Percentiles rank a stretch among this genome's conserved stretches.
These are phyloP conservation scores for Tolypeutes matacus DNA, from an alignment of 2,797 vertebrate genomes.

Conservation along the genomic window DNA sequence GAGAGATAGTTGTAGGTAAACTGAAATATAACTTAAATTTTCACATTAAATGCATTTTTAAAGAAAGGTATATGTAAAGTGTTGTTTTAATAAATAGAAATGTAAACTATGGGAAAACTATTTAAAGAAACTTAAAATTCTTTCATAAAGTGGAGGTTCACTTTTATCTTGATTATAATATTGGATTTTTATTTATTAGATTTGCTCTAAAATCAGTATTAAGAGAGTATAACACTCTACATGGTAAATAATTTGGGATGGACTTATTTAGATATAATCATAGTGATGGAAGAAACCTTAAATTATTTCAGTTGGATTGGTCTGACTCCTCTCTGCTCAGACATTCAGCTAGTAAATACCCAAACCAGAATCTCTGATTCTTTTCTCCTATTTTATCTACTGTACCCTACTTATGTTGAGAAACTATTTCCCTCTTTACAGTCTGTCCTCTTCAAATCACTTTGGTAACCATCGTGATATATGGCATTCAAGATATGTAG, in stretches of 20 bases:
- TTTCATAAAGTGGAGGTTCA: conserved; percentile 53
- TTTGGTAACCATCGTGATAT: background rate
- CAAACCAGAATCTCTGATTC: background rate
- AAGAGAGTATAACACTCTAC: background rate
- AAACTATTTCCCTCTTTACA: background rate
- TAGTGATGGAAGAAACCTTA: conserved; percentile 1
- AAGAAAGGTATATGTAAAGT: conserved; percentile 25
- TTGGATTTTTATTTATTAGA: conserved; percentile 9
- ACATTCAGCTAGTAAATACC: background rate
- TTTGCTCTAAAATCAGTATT: background rate
- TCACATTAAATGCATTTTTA: background rate
- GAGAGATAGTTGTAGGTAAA: background rate
- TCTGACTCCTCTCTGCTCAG: background rate
- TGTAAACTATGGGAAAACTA: background rate
- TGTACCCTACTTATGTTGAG: background rate
- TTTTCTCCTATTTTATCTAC: background rate
- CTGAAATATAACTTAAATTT: background rate
- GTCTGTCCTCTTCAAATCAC: background rate
- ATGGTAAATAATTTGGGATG: background rate
- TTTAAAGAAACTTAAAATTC: conserved; percentile 49
- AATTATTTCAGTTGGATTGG: background rate
- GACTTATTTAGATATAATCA: background rate
- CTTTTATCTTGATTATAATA: conserved; percentile 48
- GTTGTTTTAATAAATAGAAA: conserved; percentile 34
- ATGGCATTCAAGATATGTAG: background rate